Base-by-base conservation (phyloP, 2,888 invertebrate species). In the Shargacucullia verbasci region DNA sequence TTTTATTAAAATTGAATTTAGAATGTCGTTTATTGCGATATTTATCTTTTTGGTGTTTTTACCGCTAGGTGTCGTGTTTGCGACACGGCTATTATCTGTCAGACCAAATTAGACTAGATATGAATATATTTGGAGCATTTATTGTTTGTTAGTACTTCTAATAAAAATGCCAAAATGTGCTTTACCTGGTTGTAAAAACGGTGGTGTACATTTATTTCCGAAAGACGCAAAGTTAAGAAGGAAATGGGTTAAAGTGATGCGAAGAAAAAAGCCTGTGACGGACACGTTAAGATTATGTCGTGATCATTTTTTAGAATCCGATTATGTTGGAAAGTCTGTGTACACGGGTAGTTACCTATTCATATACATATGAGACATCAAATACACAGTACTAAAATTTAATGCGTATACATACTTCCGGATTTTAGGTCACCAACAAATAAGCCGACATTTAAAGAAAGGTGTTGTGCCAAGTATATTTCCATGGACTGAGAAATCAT, bases 371-470 rank as follows among this genome's bases (percentile, higher is more conserved):
- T n/a, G n/a, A n/a, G n/a, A n/a, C n/a, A n/a, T n/a, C n/a, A n/a
- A n/a, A n/a, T n/a, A n/a, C n/a, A n/a, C n/a, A n/a, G n/a, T n/a
- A n/a, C n/a, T n/a, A n/a, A n/a, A n/a, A n/a, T n/a, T n/a, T n/a
- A n/a, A n/a, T n/a, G n/a, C n/a, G n/a, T n/a, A n/a, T n/a, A n/a
- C n/a, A 27, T 27, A 27, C 7, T 27, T 27, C 27, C 7, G 27
- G 27, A 5, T 27, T 27, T 27, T 7, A 27, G 27, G 27, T 27
- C 27, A 7, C 27, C 27, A 33, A 20, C 43, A 43, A 43, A 33
- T 58, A 25, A 37, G 29, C 40, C 41, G 58, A 25, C 45, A 58
- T 27, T 52, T 67, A 14, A 61, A 67, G 38, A 68, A 66, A 58
- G 53, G 44, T 31, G 46, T 48, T 6, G 52, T 68, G 10, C 67